Percentiles rank a stretch among this genome's conserved stretches.
phyloP scores from a whole-genome alignment of 2,797 vertebrate genomes.

The Notamacropus eugenii region DNA sequence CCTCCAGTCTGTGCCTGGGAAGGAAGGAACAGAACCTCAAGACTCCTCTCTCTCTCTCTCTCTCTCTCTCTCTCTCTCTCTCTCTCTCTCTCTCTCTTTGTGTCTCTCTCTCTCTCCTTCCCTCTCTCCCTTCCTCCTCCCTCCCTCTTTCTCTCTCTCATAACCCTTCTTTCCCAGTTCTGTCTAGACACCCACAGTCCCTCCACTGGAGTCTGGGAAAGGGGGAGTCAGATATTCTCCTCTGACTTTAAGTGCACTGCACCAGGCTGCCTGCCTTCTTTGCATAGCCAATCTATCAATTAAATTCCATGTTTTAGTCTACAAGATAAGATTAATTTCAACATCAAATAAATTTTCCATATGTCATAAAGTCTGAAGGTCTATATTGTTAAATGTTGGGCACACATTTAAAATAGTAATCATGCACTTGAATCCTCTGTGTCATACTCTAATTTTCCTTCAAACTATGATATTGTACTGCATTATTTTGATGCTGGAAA shows the following conservation, averaged over 20 bases:
- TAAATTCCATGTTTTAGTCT: constrained; percentile 25
- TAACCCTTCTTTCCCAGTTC: background rate
- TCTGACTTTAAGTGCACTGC: background rate
- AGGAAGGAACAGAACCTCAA: background rate
- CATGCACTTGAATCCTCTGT: constrained; percentile 44
- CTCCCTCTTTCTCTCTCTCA: too few species aligned
- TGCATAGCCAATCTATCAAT: background rate
- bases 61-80: too few species aligned
- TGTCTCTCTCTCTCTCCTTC: too few species aligned
- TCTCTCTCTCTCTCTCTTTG: too few species aligned
- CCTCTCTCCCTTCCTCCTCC: too few species aligned
- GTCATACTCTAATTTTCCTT: constrained; percentile 25
- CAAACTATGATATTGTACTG: constrained; percentile 53
- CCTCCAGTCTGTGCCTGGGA: too few species aligned
- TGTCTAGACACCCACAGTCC: background rate
- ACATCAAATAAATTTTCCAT: constrained; percentile 15
- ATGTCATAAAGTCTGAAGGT: constrained; percentile 60
- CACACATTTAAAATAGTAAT: constrained; percentile 41
- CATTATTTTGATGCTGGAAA: constrained; percentile 44
- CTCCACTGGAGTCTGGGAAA: background rate
- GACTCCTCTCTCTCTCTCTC: background rate
- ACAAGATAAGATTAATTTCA: constrained; percentile 39
- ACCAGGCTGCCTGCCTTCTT: background rate
- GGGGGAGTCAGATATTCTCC: background rate
- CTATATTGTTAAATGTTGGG: constrained; percentile 19